phyloP scores from a whole-genome alignment of 2,888 invertebrate genomes.

The Tetragonisca angustula region DNA sequence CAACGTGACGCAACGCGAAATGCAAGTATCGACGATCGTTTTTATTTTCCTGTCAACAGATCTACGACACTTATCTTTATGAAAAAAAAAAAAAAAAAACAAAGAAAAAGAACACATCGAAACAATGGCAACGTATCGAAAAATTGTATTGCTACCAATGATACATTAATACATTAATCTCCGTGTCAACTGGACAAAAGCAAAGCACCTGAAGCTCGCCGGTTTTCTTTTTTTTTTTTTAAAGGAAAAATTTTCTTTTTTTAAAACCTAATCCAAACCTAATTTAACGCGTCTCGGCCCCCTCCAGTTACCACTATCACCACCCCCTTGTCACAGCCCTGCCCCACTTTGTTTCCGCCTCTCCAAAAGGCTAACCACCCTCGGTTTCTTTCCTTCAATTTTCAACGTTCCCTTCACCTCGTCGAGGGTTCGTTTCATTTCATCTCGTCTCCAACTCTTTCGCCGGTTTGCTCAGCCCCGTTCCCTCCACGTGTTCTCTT shows the following conservation, averaged over 20 bases:
- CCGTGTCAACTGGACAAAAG: not conserved
- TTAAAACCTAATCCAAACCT: no score
- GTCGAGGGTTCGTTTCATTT: not conserved
- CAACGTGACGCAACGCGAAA: no score
- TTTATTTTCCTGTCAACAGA: no score
- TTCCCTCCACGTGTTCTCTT: no score
- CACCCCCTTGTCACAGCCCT: slow-evolving; percentile 74
- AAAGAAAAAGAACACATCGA: no score
- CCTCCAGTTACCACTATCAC: slow-evolving; percentile 77
- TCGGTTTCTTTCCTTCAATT: not conserved
- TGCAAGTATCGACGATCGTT: no score
- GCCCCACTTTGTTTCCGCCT: slow-evolving; percentile 4
- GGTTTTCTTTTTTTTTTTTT: no score
- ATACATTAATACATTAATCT: not conserved
- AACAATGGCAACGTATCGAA: no score
- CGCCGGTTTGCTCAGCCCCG: no score
- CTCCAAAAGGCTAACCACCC: slow-evolving; percentile 51
- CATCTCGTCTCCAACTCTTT: not conserved
- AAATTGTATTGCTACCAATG: not conserved
- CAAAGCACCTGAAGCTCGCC: not conserved
- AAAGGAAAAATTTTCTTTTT: not conserved
- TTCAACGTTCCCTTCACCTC: not conserved
- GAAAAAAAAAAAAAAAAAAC: no score
- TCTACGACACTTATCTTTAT: no score
- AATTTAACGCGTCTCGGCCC: slow-evolving; percentile 10